Base-by-base conservation (phyloP, 2,797 vertebrate genomes). In the Fundulus diaphanus region DNA sequence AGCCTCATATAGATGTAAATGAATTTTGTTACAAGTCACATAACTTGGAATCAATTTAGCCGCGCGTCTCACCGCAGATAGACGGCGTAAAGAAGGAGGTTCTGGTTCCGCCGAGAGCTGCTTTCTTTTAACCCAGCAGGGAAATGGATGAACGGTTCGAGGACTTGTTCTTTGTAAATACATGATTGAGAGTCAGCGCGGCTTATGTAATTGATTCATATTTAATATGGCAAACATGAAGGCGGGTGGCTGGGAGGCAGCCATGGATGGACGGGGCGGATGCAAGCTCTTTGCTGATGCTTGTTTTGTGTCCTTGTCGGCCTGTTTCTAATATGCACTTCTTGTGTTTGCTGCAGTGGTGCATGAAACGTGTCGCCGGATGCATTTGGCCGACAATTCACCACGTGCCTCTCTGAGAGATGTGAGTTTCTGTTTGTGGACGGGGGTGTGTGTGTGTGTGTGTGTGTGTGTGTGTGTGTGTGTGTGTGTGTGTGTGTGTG, bases 301-400 rank as follows among this genome's bases (percentile, higher is more conserved):
- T 78, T 84, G 88, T 89, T 90, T 85, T 88, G 52, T 84, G 82
- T 88, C 81, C 80, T 79, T 59, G 85, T 82, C 49, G 52, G 78
- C 82, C 83, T 87, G 90, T 90, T 90, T 90, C 88, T 78, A 65
- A 87, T 92, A 93, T 95, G 92, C 93, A 93, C 87, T 94, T 94
- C 90, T 93, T 79, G 73, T 94, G 94, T 95, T 94, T 91, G 87
- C 87, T 91, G 93, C 93, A 92, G 83, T 66, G 89, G 89, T 91
- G 92, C 92, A 90, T 92, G 83, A 94, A 94, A 93, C 82, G 49
- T 78, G 89, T 87, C 82, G 68, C 80, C 46, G 73, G 78, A 85
- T 85, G 82, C 88, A 56, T 79, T 76, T 84, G 82, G 79, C 90
- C 76, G 15, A 85, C 85, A 80, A 90, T 85, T 90, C 78, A 86